Base-by-base conservation (phyloP, 2,888 invertebrate genomes). In the Luperina testacea region DNA sequence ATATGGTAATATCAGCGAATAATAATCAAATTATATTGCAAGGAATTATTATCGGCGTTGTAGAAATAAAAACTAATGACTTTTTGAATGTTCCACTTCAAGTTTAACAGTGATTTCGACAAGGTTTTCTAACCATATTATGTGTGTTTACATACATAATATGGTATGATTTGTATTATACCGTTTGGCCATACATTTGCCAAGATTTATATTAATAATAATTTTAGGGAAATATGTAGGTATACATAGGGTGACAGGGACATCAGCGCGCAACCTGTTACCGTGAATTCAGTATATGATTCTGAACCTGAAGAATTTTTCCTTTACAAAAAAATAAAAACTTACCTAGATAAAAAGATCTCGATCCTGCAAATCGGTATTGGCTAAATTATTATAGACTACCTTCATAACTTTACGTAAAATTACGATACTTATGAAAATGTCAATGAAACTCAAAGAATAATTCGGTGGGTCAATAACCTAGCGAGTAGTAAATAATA, bases 1-100 rank as follows among this genome's bases (percentile, higher is more conserved):
- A 87, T 87, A 80, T n/a, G n/a, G 32, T 78, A 77, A 75, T 72
- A 77, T 75, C 72, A 64, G 63, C 65, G 53, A 74, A 74, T 74
- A 61, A 42, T 75, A 45, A 80, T 77, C 45, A 75, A 77, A 67
- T 57, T 73, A 27, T 67, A 67, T 9, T 51, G 63, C 24, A 64
- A 82, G 59, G 53, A 64, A 64, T 59, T 70, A 59, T 38, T 59
- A 81, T 67, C 71, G 70, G 17, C n/a, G 15, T 38, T 71, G 72
- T 71, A 20, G 42, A 70, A 76, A 76, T 76, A 65, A 48, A 72
- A 45, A 76, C 57, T 27, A 71, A 77, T 57, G 38, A 82, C 67
- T 67, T 76, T 84, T 57, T 48, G 15, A 71, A 74, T 79, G 51
- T 68, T 79, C 38, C 74, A 53, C 20, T 83, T 79, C 8, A 70